phyloP scores from a whole-genome alignment of 2,113 vertebrate genomes.

The Ramphastos sulfuratus region DNA sequence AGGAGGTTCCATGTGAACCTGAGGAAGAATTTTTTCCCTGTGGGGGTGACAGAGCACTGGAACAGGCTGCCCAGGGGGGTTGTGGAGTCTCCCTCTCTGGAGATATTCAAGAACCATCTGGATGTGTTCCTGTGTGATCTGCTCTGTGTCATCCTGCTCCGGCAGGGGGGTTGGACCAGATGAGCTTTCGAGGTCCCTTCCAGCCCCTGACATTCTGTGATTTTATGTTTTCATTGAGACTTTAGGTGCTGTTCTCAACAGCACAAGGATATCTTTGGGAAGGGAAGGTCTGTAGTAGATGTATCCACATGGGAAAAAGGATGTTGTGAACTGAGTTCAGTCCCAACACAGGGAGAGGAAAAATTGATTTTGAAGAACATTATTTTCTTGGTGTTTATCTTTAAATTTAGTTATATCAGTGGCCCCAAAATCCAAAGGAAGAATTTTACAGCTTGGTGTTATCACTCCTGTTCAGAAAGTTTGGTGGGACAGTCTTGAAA shows the following conservation, averaged over 20 bases:
- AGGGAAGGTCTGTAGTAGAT: neutral
- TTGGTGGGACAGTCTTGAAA: neutral
- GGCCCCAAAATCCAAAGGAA: neutral
- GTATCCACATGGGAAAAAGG: neutral
- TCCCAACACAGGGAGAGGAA: neutral
- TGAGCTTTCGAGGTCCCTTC: too few species aligned
- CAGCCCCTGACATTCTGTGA: neutral
- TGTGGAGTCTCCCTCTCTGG: too few species aligned
- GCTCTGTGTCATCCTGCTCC: too few species aligned
- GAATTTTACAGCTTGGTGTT: neutral
- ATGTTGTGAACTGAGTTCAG: neutral
- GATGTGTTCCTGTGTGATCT: too few species aligned
- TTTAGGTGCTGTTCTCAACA: neutral
- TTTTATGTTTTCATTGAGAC: neutral
- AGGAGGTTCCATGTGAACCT: too few species aligned
- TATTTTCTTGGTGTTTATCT: neutral
- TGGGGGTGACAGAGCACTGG: too few species aligned
- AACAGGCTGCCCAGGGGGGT: too few species aligned
- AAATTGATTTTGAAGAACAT: neutral
- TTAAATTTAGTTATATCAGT: neutral
- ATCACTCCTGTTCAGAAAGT: neutral
- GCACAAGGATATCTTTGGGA: neutral
- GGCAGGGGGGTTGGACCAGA: too few species aligned
- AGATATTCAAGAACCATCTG: too few species aligned
- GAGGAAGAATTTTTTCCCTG: too few species aligned